These are phyloP conservation scores for Drosophila recens DNA, from an alignment of 2,888 invertebrate genomes.

Conservation along the genomic window DNA sequence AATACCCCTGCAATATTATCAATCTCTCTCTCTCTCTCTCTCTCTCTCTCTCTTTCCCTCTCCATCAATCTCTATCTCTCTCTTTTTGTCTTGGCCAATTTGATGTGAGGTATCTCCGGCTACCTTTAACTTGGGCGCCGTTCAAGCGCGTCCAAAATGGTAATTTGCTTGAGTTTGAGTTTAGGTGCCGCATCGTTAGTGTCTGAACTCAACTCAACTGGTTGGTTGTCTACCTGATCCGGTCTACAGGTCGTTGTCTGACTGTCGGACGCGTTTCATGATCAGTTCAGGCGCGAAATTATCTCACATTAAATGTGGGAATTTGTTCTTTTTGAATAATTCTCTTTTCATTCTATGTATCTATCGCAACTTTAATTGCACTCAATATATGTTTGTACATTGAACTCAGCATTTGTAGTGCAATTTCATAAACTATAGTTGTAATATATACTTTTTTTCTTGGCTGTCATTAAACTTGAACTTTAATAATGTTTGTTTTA, in stretches of 20 bases:
- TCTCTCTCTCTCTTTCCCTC: slow-evolving; percentile 1
- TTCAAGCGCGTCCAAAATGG: slow-evolving; percentile 71
- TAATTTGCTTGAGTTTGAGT: slow-evolving; percentile 60
- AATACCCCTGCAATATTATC: neutral
- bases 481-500: slow-evolving; percentile 3
- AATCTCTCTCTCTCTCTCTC: neutral
- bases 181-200: slow-evolving; percentile 50
- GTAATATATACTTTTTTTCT: neutral
- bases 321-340: slow-evolving; percentile 37
- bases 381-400: slow-evolving; percentile 10
- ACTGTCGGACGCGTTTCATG: slow-evolving; percentile 49
- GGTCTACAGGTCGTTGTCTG: slow-evolving; percentile 32
- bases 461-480: neutral
- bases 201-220: slow-evolving; percentile 38
- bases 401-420: slow-evolving; percentile 9
- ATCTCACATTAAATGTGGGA: slow-evolving; percentile 73
- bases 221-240: slow-evolving; percentile 43
- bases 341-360: slow-evolving; percentile 5
- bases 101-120: slow-evolving; percentile 38
- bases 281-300: slow-evolving; percentile 61
- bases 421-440: neutral
- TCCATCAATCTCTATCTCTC: neutral
- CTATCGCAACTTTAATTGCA: slow-evolving; percentile 37
- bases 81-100: slow-evolving; percentile 30
- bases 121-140: slow-evolving; percentile 59